These are phyloP conservation scores for Elaphurus davidianus DNA, from an alignment of 2,113 vertebrate species.

Conservation along the genomic window DNA sequence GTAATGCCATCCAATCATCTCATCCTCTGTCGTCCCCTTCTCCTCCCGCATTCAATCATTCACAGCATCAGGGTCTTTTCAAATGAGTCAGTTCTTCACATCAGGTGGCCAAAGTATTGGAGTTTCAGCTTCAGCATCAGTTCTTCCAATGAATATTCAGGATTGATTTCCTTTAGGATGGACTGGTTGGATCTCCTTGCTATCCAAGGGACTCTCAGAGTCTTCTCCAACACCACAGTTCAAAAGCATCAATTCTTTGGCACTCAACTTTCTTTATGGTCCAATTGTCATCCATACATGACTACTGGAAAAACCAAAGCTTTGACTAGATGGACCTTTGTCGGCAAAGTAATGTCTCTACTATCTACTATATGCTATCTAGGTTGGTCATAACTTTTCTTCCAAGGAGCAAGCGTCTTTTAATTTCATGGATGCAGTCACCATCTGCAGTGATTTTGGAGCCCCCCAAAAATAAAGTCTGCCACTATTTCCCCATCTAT, in stretches of 20 bases:
- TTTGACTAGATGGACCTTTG: neutral
- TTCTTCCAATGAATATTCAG: neutral
- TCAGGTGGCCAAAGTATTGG: neutral
- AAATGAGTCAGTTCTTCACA: neutral
- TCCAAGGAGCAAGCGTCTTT: neutral
- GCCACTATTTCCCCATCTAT: neutral
- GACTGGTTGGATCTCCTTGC: neutral
- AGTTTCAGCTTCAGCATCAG: neutral
- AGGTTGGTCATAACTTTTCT: neutral
- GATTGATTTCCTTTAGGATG: neutral
- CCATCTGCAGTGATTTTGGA: neutral
- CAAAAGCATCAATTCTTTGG: neutral
- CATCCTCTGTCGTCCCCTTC: neutral
- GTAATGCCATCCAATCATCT: neutral
- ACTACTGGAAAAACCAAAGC: neutral
- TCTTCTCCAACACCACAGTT: neutral
- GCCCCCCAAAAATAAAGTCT: neutral
- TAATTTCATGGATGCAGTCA: neutral
- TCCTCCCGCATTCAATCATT: neutral
- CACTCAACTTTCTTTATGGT: neutral
- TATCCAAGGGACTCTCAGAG: neutral
- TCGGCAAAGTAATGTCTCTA: neutral
- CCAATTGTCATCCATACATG: neutral
- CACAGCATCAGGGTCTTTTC: neutral
- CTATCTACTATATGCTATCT: neutral